These are phyloP conservation scores for Sterrhoptilus dennistouni DNA, from an alignment of 2,113 vertebrate species.

Conservation along the genomic window DNA sequence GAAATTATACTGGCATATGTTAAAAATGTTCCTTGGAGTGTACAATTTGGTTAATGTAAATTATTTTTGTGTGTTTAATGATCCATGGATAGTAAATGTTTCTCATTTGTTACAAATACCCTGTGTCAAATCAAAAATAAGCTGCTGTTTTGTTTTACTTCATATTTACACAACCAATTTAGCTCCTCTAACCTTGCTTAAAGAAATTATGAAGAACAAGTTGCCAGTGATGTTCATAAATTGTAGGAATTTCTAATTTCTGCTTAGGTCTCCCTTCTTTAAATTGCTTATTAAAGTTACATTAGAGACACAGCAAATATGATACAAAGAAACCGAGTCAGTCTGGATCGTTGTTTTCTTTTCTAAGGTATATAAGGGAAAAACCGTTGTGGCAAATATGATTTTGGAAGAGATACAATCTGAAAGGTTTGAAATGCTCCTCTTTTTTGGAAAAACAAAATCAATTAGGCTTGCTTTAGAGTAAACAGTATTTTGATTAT, in stretches of 20 bases:
- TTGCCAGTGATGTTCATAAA: constrained; percentile 48
- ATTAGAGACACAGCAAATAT: background rate
- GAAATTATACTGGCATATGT: background rate
- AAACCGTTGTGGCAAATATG: background rate
- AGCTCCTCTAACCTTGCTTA: constrained; percentile 49
- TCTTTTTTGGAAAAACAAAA: background rate
- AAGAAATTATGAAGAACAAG: constrained; percentile 45
- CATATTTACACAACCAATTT: constrained; percentile 39
- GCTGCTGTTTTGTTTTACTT: constrained; percentile 46
- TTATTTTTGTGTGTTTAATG: constrained; percentile 46
- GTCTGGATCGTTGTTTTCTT: background rate
- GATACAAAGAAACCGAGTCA: background rate
- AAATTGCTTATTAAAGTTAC: constrained; percentile 40
- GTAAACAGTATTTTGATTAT: background rate
- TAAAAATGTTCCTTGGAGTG: constrained; percentile 11
- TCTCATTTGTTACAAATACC: constrained; percentile 54
- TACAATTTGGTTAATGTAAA: constrained; percentile 52
- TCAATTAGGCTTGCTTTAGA: background rate
- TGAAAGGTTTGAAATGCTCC: background rate
- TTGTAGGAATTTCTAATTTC: constrained; percentile 39
- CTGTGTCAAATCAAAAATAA: constrained; percentile 50
- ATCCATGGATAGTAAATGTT: constrained; percentile 5
- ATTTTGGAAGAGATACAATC: background rate
- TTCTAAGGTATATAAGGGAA: background rate
- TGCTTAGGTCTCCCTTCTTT: constrained; percentile 46